phyloP scores from a whole-genome alignment of 2,888 invertebrate species.

The Anodontia alba region DNA sequence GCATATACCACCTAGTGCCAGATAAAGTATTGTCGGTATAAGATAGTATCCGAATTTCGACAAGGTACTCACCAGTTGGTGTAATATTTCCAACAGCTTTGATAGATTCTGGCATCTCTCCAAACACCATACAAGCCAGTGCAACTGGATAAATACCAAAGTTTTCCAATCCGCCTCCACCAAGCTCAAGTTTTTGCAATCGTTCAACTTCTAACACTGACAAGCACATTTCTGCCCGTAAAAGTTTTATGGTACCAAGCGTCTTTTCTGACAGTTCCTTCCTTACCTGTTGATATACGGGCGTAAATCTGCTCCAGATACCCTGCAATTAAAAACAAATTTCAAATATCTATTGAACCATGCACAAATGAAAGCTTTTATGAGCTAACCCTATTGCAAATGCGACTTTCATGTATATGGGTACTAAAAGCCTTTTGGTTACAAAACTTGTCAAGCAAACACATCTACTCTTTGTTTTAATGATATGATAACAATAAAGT shows the following conservation, averaged over 20 bases:
- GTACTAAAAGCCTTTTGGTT: too few relatives aligned
- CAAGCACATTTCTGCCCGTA: conserved; percentile 89
- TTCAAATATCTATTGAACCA: too few relatives aligned
- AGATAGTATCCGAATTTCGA: too few relatives aligned
- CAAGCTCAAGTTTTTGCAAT: conserved; percentile 89
- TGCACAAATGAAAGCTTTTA: too few relatives aligned
- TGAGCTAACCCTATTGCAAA: too few relatives aligned
- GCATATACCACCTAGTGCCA: too few relatives aligned
- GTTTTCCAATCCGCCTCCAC: conserved; percentile 87
- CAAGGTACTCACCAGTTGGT: conserved; percentile 87
- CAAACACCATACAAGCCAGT: conserved; percentile 85
- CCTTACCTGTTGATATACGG: conserved; percentile 90
- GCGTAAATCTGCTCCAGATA: conserved; percentile 95
- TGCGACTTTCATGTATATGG: too few relatives aligned
- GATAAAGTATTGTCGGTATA: too few relatives aligned
- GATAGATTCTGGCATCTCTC: conserved; percentile 89
- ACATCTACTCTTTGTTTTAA: too few relatives aligned
- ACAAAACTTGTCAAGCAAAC: too few relatives aligned
- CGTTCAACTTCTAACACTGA: conserved; percentile 86
- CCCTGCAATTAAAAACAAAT: too few relatives aligned
- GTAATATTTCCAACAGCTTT: conserved; percentile 90
- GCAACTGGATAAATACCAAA: conserved; percentile 80
- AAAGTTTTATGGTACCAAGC: conserved; percentile 91
- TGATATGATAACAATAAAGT: too few relatives aligned
- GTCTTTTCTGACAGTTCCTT: conserved; percentile 91